Percentiles rank a stretch among this genome's conserved stretches.
Evolutionary conservation across 2,888 invertebrate species (phyloP).

Genomic region (Nemoura dubitans): DNA sequence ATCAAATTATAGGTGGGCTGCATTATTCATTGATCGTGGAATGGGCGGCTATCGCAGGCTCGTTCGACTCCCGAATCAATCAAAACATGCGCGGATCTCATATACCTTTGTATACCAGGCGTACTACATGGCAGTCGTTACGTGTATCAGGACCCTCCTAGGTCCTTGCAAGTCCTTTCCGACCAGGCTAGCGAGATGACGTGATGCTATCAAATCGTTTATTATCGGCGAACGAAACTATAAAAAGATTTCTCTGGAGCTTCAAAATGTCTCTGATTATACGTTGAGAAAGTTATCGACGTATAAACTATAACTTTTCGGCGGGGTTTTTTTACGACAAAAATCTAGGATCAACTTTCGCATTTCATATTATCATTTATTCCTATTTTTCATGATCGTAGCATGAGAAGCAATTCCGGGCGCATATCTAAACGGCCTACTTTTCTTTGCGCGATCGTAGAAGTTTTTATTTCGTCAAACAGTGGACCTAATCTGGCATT

Average conservation of each 20-base stretch:
- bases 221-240: neutral
- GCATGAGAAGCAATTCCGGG: neutral
- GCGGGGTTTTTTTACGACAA: neutral
- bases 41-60: neutral
- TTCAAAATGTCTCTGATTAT: neutral
- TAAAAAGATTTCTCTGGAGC: neutral
- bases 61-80: slow-evolving; percentile 7
- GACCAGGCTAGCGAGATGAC: neutral
- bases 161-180: neutral
- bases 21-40: neutral
- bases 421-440: neutral
- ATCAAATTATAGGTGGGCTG: neutral
- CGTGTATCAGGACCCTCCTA: neutral
- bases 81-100: neutral
- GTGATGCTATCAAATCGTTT: slow-evolving; percentile 4
- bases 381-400: neutral
- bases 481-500: slow-evolving; percentile 5
- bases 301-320: neutral
- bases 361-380: slow-evolving; percentile 7
- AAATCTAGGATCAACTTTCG: slow-evolving; percentile 12
- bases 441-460: slow-evolving; percentile 12
- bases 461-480: slow-evolving; percentile 12
- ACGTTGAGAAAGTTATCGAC: neutral
- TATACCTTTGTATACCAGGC: neutral
- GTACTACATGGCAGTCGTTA: neutral